phyloP scores from a whole-genome alignment of 2,113 vertebrate genomes.

The Zapus hudsonius region DNA sequence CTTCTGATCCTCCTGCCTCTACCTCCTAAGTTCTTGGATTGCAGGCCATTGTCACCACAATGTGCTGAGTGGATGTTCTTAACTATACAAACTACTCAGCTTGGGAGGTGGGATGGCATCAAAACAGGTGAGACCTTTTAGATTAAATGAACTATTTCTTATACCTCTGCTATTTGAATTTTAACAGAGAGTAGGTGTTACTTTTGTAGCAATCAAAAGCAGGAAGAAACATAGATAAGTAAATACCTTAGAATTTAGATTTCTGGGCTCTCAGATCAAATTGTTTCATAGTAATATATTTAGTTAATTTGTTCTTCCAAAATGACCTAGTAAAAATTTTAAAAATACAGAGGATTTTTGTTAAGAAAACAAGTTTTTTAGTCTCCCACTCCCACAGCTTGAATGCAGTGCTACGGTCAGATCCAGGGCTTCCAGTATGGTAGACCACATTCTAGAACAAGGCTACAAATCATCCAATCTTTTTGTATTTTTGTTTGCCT shows the following conservation, averaged over 20 bases:
- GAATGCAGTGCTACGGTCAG: background rate
- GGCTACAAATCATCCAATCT: background rate
- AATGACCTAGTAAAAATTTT: background rate
- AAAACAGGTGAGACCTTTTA: background rate
- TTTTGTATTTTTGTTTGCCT: conserved; percentile 6
- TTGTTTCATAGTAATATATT: background rate
- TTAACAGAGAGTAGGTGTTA: background rate
- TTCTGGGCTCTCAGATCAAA: background rate
- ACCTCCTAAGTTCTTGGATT: background rate
- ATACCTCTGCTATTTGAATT: background rate
- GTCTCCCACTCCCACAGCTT: background rate
- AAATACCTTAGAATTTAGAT: conserved; percentile 24
- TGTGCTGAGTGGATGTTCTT: background rate
- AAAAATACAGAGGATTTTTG: conserved; percentile 24
- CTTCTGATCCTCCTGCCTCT: background rate
- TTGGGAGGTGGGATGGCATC: background rate
- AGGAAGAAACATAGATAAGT: background rate
- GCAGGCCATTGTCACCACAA: background rate
- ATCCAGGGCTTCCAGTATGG: background rate
- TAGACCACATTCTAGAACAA: background rate
- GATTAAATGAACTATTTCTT: too few relatives aligned
- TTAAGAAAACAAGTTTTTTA: conserved; percentile 4
- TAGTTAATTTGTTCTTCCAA: conserved; percentile 3
- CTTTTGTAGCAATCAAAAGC: conserved; percentile 18
- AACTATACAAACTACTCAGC: background rate